Base-by-base conservation (phyloP, 2,888 invertebrate species). In the Drosophila kanekoi region DNA sequence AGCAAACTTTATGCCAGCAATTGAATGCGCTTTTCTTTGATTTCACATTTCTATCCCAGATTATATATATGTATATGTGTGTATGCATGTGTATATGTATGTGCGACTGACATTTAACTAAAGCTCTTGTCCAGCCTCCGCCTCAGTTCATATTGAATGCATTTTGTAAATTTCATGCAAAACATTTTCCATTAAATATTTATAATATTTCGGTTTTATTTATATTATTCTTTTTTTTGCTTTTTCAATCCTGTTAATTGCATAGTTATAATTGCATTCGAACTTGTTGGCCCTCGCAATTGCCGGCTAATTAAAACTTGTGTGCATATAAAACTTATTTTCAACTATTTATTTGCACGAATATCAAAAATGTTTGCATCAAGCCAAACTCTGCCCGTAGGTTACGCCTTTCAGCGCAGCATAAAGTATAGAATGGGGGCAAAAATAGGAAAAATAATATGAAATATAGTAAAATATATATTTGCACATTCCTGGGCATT, bases 191-290 rank as follows among this genome's bases (percentile, higher is more conserved):
- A 61, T 72, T 47, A 40, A 56, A 56, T 52, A 62, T 62, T 72
- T 54, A 69, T 41, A 35, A 32, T 38, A 54, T 18, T 54, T 44
- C 13, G 4, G 40, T 32, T n/a, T 1, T 18, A 4, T 40, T 20
- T 23, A 18, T 0, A n/a, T 40, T 40, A 13, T 28, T 38, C n/a
- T 37, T 35, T 11, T 58, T 16, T 6, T 44, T 47, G 14, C 3
- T 41, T 40, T 61, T 49, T 33, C 16, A 37, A 63, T 51, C 57
- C 48, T 52, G 43, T 75, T 61, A 67, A 68, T 62, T 68, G 49
- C 48, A 47, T 70, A 62, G 71, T 70, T 65, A 52, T 70, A 74
- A 74, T 70, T 75, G 56, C 65, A 49, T 62, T 68, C 20, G 10
- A 67, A 41, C 58, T 64, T 56, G 49, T 41, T 68, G 23, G 14